Evolutionary conservation across 2,113 vertebrate species (phyloP), one percentile per base, ranked within the genome.

Genomic region (Sinosuthora webbiana): DNA sequence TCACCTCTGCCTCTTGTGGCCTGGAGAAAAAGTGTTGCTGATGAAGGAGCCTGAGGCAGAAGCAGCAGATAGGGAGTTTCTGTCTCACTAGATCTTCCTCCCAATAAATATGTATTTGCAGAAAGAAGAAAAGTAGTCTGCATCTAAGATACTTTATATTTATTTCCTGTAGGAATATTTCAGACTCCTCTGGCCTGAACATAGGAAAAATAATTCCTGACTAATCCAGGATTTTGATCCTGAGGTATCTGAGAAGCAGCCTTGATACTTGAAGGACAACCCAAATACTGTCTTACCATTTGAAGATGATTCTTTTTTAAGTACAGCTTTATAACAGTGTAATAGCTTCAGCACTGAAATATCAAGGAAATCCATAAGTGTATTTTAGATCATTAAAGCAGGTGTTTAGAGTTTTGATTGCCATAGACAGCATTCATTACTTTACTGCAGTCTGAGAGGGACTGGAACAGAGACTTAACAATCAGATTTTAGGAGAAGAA

Each of bases 1-100:
- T 30, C 5, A 55, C 0, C 1, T 47, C 28, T 73, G 19, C 14
- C 30, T 75, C 23, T 82, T 39, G 30, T 0, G 1, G 28, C 24
- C 28, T 52, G n/a, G 35, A 90, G 47, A 85, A 90, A 65, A 90
- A 67, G 4, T 31, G 22, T 50, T 74, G 25, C 11, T 83, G 37
- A 73, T 64, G 33, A 76, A 77, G 37, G 14, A 84, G 7, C 41
- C 56, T 74, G 33, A 83, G 42, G 60, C 21, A 83, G 55, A 80
- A 86, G 25, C 13, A 67, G 19, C 19, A 70, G 11, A 81, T 56
- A 50, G 56, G 24, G 7, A 53, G 10, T 52, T 86, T 75, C n/a
- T 68, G 7, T 50, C 49, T 52, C 33, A 73, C 39, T 57, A 25
- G 0, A 12, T 41, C 19, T 68, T 90, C 39, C 39, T 73, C 14